Conservation (phyloP, 2,888 invertebrate genomes). For the Deroplatys truncata region DNA sequence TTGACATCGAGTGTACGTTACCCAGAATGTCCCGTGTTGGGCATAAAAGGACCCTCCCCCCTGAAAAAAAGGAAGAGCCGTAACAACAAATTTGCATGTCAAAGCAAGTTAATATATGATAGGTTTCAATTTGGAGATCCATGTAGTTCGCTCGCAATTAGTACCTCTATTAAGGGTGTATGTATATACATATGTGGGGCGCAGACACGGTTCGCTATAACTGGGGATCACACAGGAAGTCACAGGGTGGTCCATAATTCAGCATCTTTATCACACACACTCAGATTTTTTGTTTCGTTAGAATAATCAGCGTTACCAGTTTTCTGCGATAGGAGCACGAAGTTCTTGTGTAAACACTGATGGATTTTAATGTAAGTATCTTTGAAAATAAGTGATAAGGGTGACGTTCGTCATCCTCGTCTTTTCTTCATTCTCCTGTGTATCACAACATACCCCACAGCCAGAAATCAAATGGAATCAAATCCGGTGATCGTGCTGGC, state of each 20-base stretch:
- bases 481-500: too few species aligned
- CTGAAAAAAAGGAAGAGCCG: background rate
- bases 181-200: background rate
- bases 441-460: too few species aligned
- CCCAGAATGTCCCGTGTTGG: background rate
- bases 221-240: background rate
- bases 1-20: background rate
- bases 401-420: too few species aligned
- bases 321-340: too few species aligned
- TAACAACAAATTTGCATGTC: constrained; percentile 12
- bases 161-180: background rate
- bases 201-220: background rate
- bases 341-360: too few species aligned
- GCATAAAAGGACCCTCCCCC: background rate
- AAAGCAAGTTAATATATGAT: constrained; percentile 1
- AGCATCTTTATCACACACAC: background rate
- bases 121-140: constrained; percentile 14
- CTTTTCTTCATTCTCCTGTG: too few species aligned
- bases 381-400: too few species aligned
- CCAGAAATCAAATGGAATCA: too few species aligned
- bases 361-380: too few species aligned
- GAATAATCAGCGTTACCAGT: background rate
- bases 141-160: background rate
- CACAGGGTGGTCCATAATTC: background rate
- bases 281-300: background rate